These are phyloP conservation scores for Ctenopoma kingsleyae DNA, from an alignment of 2,797 vertebrate genomes.

Conservation along the genomic window DNA sequence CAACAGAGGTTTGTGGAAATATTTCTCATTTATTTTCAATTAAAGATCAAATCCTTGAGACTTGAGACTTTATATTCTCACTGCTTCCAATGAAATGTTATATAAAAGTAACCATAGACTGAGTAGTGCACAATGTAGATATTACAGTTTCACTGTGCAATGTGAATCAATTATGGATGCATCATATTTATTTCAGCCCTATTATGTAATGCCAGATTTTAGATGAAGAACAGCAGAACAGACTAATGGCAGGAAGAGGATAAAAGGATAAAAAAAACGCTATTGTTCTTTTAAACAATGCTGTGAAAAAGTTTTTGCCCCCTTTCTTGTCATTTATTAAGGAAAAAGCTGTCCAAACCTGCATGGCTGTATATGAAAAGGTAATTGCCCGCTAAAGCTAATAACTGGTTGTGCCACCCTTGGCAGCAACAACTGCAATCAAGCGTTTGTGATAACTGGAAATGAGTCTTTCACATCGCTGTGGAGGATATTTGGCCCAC, in stretches of 20 bases:
- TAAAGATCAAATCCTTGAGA: slow-evolving; percentile 16
- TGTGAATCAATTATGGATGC: background rate
- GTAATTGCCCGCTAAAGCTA: too few relatives aligned
- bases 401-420: too few relatives aligned
- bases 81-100: background rate
- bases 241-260: slow-evolving; percentile 50
- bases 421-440: too few relatives aligned
- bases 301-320: too few relatives aligned
- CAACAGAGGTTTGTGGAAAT: background rate
- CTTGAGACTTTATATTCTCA: background rate
- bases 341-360: too few relatives aligned
- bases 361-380: too few relatives aligned
- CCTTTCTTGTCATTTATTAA: too few relatives aligned
- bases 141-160: background rate
- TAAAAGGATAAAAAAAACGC: background rate
- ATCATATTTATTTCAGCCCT: slow-evolving; percentile 25
- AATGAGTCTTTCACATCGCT: too few relatives aligned
- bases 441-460: too few relatives aligned
- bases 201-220: slow-evolving; percentile 41
- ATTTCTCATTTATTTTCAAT: background rate
- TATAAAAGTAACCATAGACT: background rate
- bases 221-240: slow-evolving; percentile 50
- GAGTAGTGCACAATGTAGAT: slow-evolving; percentile 5
- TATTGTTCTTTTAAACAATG: slow-evolving; percentile 18
- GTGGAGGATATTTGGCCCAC: too few relatives aligned